These are phyloP conservation scores for Meiosimyza platycephala DNA, from an alignment of 2,888 invertebrate genomes.

Conservation along the genomic window DNA sequence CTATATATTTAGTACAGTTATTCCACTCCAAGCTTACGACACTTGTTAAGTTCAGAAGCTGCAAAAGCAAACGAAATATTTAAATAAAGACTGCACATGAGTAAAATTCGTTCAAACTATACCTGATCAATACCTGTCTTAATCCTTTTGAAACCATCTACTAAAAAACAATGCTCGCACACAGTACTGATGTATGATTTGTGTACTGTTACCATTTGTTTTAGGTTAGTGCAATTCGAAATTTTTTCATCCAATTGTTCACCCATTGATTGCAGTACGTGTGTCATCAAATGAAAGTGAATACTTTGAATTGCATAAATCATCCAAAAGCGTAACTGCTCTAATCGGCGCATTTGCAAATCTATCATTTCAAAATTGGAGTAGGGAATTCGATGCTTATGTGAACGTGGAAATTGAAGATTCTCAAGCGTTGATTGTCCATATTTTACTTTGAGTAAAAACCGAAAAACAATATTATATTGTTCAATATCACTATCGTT, in stretches of 20 bases:
- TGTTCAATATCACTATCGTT: constrained; percentile 51
- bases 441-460: constrained; percentile 71
- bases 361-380: constrained; percentile 58
- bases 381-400: constrained; percentile 51
- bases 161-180: constrained; percentile 59
- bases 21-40: constrained; percentile 64
- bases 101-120: neutral
- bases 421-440: constrained; percentile 69
- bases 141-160: constrained; percentile 49
- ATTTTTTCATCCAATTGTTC: constrained; percentile 59
- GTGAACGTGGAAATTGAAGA: constrained; percentile 63
- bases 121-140: constrained; percentile 59
- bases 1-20: constrained; percentile 54
- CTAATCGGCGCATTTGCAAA: constrained; percentile 67
- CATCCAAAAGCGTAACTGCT: constrained; percentile 70
- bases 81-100: neutral
- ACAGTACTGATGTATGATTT: constrained; percentile 61
- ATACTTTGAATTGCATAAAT: constrained; percentile 69
- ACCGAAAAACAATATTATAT: constrained; percentile 68
- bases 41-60: constrained; percentile 61
- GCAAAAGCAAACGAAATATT: constrained; percentile 25
- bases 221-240: constrained; percentile 53
- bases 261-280: constrained; percentile 64
- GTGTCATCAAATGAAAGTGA: constrained; percentile 69
- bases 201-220: constrained; percentile 61